Evolutionary conservation across 2,888 invertebrate genomes (phyloP).

Genomic region (Drosophila colorata): DNA sequence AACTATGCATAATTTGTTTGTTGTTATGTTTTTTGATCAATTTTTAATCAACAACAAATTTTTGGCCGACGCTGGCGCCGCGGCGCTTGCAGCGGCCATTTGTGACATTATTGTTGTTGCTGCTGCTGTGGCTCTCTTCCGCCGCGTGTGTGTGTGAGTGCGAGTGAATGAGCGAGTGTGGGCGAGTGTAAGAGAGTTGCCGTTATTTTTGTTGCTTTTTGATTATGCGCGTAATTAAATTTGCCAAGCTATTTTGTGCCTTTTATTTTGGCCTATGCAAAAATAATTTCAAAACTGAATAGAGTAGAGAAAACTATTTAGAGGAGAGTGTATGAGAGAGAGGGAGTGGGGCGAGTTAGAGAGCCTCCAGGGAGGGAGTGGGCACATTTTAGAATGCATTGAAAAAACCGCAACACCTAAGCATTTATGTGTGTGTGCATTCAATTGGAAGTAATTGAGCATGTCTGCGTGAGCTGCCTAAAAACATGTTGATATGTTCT

Average conservation of each 20-base stretch:
- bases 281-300: slow-evolving; percentile 18
- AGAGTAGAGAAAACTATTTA: background rate
- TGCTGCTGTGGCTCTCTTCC: slow-evolving; percentile 9
- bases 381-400: too few relatives aligned
- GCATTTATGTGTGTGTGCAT: too few relatives aligned
- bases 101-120: slow-evolving; percentile 39
- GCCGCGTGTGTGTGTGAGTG: background rate
- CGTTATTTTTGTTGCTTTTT: slow-evolving; percentile 42
- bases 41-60: slow-evolving; percentile 70
- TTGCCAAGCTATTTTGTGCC: slow-evolving; percentile 54
- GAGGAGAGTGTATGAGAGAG: too few relatives aligned
- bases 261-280: slow-evolving; percentile 45
- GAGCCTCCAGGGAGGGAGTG: background rate
- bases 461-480: background rate
- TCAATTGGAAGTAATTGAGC: background rate
- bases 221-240: slow-evolving; percentile 71
- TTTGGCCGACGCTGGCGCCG: slow-evolving; percentile 18
- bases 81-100: slow-evolving; percentile 34
- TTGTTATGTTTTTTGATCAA: slow-evolving; percentile 76
- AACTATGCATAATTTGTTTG: slow-evolving; percentile 70
- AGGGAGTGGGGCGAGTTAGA: background rate
- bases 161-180: background rate
- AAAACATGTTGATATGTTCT: too few relatives aligned
- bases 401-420: too few relatives aligned
- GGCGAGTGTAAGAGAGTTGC: slow-evolving; percentile 9